Base-by-base conservation (phyloP, 2,797 vertebrate genomes). In the Tragelaphus oryx region DNA sequence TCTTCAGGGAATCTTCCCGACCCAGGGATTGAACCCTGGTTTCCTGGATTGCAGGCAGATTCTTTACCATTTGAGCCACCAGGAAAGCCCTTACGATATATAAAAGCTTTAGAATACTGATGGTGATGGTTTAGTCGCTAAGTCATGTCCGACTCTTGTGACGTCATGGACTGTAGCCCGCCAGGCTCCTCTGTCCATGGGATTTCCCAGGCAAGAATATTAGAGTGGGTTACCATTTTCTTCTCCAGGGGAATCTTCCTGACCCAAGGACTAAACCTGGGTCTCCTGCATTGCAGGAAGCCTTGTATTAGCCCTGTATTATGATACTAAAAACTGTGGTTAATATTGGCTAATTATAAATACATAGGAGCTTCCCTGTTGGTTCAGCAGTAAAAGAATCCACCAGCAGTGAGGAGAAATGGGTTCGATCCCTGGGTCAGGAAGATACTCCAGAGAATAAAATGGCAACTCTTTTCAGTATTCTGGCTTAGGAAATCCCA, bases 331-430 rank as follows among this genome's bases (percentile, higher is more conserved):
- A 60, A 65, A 89, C 68, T 76, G 4, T 68, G n/a, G 60, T 87
- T 82, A 81, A 60, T 89, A 86, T 81, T 81, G 17, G 10, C 26
- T 92, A 92, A 79, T 24, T 87, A 79, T 80, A 83, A 68, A 37
- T 22, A 22, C 20, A 68, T 3, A 68, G 33, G 65, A 6, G 37
- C 65, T 68, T 68, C 65, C 65, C 65, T 68, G 18, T 37, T 68
- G 65, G 18, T 37, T 68, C 33, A 68, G 37, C 65, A 68, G 10
- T 22, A 68, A 68, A 68, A 68, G 33, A 22, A 68, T 68, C 5
- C 33, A 68, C 65, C 18, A 68, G 9, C 37, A 68, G 65, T 68
- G 33, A 68, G 65, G 65, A 68, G 33, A 68, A 68, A 68, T 68
- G 65, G n/a, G 5, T 68, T 68, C 5, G 0, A 20, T 68, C 65